Percentiles rank a stretch among this genome's conserved stretches.
Conservation (phyloP, 2,888 invertebrate genomes). For the Exocentrus adspersus region DNA sequence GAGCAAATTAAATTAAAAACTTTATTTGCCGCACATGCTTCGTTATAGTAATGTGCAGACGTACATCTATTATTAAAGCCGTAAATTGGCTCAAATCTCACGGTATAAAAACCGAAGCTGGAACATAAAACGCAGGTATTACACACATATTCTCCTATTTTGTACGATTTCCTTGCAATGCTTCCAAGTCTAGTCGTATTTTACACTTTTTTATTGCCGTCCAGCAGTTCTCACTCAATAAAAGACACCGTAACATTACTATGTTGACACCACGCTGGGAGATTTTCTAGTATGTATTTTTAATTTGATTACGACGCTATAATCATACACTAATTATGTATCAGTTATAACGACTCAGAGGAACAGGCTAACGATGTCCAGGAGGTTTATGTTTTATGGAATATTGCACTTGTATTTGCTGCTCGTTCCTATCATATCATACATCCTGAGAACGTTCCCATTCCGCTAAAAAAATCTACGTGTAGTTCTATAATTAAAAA, state of each 20-base stretch:
- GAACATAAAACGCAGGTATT: neutral
- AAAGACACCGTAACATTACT: conserved; percentile 5
- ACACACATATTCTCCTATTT: neutral
- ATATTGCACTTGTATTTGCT: neutral
- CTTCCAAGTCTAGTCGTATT: neutral
- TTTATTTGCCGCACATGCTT: too few relatives aligned
- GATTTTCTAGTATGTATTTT: neutral
- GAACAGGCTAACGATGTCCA: conserved; percentile 19
- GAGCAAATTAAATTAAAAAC: too few relatives aligned
- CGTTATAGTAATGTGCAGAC: neutral
- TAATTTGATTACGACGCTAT: conserved; percentile 13
- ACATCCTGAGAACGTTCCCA: conserved; percentile 14
- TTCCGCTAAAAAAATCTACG: too few relatives aligned
- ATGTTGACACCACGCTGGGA: conserved; percentile 7
- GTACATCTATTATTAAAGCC: neutral
- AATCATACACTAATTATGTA: conserved; percentile 18
- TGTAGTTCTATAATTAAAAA: too few relatives aligned
- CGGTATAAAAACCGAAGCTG: neutral
- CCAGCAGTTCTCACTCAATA: conserved; percentile 5
- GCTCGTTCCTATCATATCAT: too few relatives aligned
- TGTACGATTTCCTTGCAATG: neutral
- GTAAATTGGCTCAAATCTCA: neutral
- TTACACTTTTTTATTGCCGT: neutral
- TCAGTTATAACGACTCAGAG: neutral
- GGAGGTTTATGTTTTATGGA: neutral